phyloP scores from a whole-genome alignment of 1,140 invertebrate species.

The Drosophila busckii region DNA sequence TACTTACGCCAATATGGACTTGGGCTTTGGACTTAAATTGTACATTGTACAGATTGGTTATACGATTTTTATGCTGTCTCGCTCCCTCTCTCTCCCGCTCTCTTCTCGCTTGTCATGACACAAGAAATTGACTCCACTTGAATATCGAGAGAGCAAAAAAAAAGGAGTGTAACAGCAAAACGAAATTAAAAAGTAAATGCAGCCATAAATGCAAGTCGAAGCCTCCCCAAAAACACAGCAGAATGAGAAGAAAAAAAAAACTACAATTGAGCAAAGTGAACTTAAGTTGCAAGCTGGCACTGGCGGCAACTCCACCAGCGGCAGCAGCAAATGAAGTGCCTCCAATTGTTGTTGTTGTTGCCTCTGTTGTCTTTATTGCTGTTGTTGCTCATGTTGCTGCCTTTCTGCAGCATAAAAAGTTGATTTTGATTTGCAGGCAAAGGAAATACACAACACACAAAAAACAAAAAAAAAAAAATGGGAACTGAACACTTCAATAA shows the following conservation, averaged over 20 bases:
- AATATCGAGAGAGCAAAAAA: too few species aligned
- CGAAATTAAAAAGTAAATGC: slow-evolving; percentile 73
- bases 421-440: slow-evolving; percentile 35
- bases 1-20: slow-evolving; percentile 31
- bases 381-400: too few species aligned
- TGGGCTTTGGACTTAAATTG: slow-evolving; percentile 30
- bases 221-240: too few species aligned
- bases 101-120: slow-evolving; percentile 74
- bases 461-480: slow-evolving; percentile 15
- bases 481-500: slow-evolving; percentile 26
- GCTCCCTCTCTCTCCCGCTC: too few species aligned
- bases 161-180: slow-evolving; percentile 66
- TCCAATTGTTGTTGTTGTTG: slow-evolving; percentile 6
- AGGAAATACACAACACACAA: too few species aligned
- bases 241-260: too few species aligned
- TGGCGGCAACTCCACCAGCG: slow-evolving; percentile 14
- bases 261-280: slow-evolving; percentile 8
- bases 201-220: slow-evolving; percentile 63
- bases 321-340: slow-evolving; percentile 42
- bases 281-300: slow-evolving; percentile 4
- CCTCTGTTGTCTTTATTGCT: slow-evolving; percentile 2
- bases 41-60: too few species aligned
- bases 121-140: slow-evolving; percentile 77
- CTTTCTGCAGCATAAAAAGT: slow-evolving; percentile 29
- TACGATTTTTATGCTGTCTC: too few species aligned